Conservation (phyloP, 2,113 vertebrate genomes). For the Grallaria varia region DNA sequence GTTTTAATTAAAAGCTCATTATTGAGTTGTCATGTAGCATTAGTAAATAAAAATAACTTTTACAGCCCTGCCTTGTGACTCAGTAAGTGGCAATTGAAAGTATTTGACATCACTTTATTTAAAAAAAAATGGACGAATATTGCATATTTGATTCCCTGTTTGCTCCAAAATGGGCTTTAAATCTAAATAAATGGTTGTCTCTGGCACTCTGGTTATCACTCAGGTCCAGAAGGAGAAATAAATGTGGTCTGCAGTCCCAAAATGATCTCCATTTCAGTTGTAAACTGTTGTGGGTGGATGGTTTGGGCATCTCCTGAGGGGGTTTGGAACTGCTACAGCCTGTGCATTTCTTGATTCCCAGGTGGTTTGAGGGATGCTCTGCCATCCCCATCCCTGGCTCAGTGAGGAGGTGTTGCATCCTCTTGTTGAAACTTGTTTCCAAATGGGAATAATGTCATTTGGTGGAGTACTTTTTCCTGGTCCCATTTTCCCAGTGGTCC, state of each 20-base stretch:
- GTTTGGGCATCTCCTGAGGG: neutral
- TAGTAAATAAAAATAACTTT: slow-evolving; percentile 67
- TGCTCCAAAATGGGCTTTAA: neutral
- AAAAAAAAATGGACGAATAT: neutral
- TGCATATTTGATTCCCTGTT: neutral
- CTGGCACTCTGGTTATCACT: neutral
- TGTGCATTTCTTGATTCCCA: neutral
- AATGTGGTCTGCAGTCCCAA: neutral
- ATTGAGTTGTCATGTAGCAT: slow-evolving; percentile 43
- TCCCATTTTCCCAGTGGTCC: neutral
- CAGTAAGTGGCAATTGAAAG: slow-evolving; percentile 6
- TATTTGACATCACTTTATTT: slow-evolving; percentile 22
- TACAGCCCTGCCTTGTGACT: slow-evolving; percentile 19
- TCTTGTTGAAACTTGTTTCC: neutral
- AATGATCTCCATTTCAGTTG: neutral
- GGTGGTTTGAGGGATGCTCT: neutral
- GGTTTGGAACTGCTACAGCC: neutral
- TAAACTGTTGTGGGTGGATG: neutral
- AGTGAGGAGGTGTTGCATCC: neutral
- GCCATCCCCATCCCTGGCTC: neutral
- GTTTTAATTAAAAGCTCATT: slow-evolving; percentile 68
- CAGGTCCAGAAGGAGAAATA: neutral
- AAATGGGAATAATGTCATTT: rapidly evolving
- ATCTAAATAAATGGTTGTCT: neutral
- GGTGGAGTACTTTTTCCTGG: neutral